Evolutionary conservation across 2,888 invertebrate genomes (phyloP).

Genomic region (Rhagonycha lutea): DNA sequence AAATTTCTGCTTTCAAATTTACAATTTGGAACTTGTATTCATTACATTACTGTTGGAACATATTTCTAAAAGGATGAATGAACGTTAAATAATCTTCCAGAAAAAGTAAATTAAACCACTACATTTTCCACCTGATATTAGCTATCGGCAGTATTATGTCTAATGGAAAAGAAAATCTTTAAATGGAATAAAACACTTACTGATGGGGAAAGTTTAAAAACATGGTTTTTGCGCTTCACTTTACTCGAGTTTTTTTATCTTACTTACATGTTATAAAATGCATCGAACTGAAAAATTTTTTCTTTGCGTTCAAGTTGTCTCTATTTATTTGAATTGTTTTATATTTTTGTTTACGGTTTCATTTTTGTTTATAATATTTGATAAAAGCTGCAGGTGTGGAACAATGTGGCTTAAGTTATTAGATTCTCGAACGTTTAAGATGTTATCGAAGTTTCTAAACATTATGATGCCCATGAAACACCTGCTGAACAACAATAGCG

Average conservation of each 20-base stretch:
- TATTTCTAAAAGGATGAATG: background rate
- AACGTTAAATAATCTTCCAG: background rate
- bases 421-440: slow-evolving; percentile 2
- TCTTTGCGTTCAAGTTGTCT: background rate
- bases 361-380: background rate
- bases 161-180: background rate
- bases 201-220: background rate
- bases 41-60: background rate
- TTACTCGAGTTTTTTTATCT: background rate
- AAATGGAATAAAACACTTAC: background rate
- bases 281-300: background rate
- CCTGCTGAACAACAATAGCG: slow-evolving; percentile 12
- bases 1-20: background rate
- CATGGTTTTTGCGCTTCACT: background rate
- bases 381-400: background rate
- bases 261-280: background rate
- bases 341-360: background rate
- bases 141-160: background rate
- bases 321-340: background rate
- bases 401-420: background rate
- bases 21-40: background rate
- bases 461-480: slow-evolving; percentile 1
- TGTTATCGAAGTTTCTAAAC: slow-evolving; percentile 9
- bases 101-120: background rate
- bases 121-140: background rate